Base-by-base conservation (phyloP, 2,888 invertebrate genomes). In the Ecdyonurus torrentis region DNA sequence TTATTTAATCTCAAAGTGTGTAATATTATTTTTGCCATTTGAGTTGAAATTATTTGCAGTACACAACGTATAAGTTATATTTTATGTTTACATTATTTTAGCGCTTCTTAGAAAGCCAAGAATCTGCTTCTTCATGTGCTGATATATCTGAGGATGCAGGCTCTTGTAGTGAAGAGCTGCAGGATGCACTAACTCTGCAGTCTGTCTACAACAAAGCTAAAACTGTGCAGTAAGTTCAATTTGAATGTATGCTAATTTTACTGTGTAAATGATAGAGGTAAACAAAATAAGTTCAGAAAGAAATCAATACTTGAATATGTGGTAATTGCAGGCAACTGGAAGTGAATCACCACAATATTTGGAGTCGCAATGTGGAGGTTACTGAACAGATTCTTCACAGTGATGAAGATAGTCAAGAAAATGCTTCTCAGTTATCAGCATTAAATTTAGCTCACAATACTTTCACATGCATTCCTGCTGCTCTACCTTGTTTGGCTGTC, bases 391-490 rank as follows among this genome's bases (percentile, higher is more conserved):
- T 85, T 63, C 67, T 81, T 19, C 79, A 78, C 69, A 78, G 79
- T 68, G 81, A 83, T 62, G 79, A 80, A 50, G 76, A 78, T 1
- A 80, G 81, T 61, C 74, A 77, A 2, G 80, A 82, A 61, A 76
- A 79, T 52, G 81, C 81, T 60, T 86, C 87, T 0, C 81, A 85
- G 66, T 75, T 92, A 10, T 80, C 85, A 1, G 81, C 87, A 1
- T 79, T 97, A 2, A 95, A 94, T 77, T 78, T 97, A 50, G 87
- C 94, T 0, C 91, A 94, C 76, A 97, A 97, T 79, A 81, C 89
- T 68, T 92, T 98, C 73, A 85, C 86, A 37, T 84, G 85, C 68
- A 85, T 97, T 65, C 98, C 98, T 0, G 82, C 84, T 1, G 89
- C 90, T 59, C 76, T 99, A 52, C 89, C 97, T 1, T 99, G 99